A percentile compares a stretch with the other conserved stretches of the same genome.
Conservation (phyloP, 1,140 invertebrate genomes). For the Pygmarrhopalites habei region DNA sequence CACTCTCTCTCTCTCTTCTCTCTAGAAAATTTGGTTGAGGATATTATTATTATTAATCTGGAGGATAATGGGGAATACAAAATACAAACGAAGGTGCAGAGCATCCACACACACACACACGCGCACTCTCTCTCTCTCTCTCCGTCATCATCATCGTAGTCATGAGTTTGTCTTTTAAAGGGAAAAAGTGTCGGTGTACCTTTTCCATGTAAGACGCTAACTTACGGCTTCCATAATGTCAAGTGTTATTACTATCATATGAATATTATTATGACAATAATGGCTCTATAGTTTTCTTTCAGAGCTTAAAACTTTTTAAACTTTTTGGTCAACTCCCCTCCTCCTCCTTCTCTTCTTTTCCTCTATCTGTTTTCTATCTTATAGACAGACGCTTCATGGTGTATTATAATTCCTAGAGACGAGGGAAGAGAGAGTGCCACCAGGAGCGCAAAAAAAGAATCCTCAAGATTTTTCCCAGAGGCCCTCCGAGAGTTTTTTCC, state of each 20-base stretch:
- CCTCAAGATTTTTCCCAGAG: slow-evolving; percentile 20
- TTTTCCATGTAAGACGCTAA: slow-evolving; percentile 38
- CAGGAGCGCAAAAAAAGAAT: slow-evolving; percentile 4
- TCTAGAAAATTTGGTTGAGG: background rate
- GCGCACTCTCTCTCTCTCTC: slow-evolving; percentile 11
- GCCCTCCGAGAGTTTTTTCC: slow-evolving; percentile 30
- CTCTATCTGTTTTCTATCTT: background rate
- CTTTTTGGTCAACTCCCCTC: background rate
- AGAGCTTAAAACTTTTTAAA: too few species aligned
- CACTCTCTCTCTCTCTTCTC: background rate
- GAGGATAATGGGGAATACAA: background rate
- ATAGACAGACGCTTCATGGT: background rate
- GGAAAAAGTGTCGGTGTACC: slow-evolving; percentile 33
- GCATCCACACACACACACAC: slow-evolving; percentile 17
- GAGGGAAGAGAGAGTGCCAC: background rate
- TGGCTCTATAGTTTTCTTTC: slow-evolving; percentile 31
- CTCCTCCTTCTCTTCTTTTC: background rate
- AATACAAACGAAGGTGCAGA: slow-evolving; percentile 23
- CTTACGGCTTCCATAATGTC: slow-evolving; percentile 37
- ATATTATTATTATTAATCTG: slow-evolving; percentile 5
- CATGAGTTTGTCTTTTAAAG: slow-evolving; percentile 36
- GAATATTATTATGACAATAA: slow-evolving; percentile 39
- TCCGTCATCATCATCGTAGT: background rate
- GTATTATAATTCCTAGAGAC: background rate
- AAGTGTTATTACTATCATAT: slow-evolving; percentile 36